phyloP scores from a whole-genome alignment of 2,797 vertebrate species.

The Eupleurogrammus muticus region DNA sequence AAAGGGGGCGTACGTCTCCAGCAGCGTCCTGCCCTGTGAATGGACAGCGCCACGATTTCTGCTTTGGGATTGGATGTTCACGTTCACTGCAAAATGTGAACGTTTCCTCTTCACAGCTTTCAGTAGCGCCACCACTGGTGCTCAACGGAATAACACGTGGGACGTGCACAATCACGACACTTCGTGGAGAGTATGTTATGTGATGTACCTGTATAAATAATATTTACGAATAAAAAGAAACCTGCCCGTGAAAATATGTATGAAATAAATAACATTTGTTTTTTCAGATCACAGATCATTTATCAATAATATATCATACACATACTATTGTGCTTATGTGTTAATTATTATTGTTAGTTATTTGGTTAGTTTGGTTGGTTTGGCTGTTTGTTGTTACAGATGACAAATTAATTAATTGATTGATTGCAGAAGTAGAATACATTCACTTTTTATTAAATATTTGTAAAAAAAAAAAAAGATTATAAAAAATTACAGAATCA shows the following conservation, averaged over 20 bases:
- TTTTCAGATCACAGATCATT: neutral
- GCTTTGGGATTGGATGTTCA: slow-evolving; percentile 44
- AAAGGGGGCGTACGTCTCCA: slow-evolving; percentile 22
- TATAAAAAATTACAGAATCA: slow-evolving; percentile 19
- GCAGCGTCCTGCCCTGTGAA: slow-evolving; percentile 43
- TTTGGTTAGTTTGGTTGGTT: no score
- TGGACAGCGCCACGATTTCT: slow-evolving; percentile 38
- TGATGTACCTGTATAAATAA: neutral
- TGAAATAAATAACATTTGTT: slow-evolving; percentile 1
- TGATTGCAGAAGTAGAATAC: neutral
- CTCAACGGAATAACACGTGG: neutral
- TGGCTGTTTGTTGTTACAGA: no score
- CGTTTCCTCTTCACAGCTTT: neutral
- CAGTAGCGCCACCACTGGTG: slow-evolving; percentile 45
- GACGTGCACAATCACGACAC: slow-evolving; percentile 41
- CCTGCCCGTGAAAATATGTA: neutral
- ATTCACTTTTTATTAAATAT: neutral
- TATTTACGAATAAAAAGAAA: neutral
- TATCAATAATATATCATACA: neutral
- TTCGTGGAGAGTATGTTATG: slow-evolving; percentile 14
- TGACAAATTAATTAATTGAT: no score
- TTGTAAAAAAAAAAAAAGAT: neutral
- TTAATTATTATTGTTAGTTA: no score
- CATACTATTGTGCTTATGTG: no score
- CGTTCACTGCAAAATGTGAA: neutral